Evolutionary conservation across 2,113 vertebrate genomes (phyloP).

Genomic region (Piliocolobus tephrosceles): DNA sequence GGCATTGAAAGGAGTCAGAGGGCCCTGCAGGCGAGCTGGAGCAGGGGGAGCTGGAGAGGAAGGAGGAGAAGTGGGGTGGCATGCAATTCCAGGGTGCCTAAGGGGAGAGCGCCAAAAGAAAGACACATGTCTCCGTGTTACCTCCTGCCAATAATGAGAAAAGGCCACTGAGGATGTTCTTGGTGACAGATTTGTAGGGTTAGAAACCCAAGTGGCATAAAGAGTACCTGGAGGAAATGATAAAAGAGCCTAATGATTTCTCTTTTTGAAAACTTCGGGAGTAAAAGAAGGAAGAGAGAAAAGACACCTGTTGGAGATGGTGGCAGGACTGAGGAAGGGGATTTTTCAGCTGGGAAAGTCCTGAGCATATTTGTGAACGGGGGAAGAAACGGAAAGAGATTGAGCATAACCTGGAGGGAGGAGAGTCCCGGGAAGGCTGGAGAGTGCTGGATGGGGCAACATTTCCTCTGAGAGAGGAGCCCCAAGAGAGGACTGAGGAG

Average conservation of each 20-base stretch:
- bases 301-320: background rate
- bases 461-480: background rate
- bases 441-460: background rate
- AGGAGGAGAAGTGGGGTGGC: background rate
- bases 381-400: background rate
- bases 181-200: background rate
- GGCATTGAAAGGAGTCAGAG: background rate
- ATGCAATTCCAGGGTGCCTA: background rate
- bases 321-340: background rate
- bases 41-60: background rate
- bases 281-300: background rate
- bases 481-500: background rate
- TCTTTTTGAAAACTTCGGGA: background rate
- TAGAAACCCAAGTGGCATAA: background rate
- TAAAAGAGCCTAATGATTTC: background rate
- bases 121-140: background rate
- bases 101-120: background rate
- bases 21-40: background rate
- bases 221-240: background rate
- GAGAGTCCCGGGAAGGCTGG: background rate
- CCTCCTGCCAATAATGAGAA: background rate
- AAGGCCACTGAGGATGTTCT: background rate
- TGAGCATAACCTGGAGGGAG: background rate
- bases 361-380: background rate
- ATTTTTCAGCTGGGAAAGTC: background rate